phyloP scores from a whole-genome alignment of 2,113 vertebrate genomes.

The Callaeas wilsoni region DNA sequence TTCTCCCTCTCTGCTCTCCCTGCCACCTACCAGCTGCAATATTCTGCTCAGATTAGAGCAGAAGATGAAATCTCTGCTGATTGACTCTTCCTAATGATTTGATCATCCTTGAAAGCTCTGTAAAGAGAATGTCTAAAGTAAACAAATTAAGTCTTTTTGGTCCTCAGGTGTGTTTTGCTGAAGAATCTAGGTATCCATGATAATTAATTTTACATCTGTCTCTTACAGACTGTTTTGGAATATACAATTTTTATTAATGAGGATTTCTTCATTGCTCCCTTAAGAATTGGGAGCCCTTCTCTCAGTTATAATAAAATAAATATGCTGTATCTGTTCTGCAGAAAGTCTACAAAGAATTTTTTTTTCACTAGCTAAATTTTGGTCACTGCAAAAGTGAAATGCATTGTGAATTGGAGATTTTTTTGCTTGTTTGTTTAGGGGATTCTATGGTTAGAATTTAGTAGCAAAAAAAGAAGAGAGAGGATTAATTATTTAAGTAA shows the following conservation, averaged over 20 bases:
- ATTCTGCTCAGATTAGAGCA: background rate
- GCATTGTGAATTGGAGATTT: accelerated
- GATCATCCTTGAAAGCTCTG: background rate
- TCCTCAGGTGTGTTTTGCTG: background rate
- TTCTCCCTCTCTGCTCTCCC: background rate
- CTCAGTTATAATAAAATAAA: background rate
- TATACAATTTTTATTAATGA: background rate
- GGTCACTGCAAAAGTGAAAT: background rate
- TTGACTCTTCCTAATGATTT: background rate
- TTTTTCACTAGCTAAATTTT: background rate
- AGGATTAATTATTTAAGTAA: background rate
- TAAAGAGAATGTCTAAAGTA: background rate
- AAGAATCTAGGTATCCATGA: background rate
- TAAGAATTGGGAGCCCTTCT: background rate
- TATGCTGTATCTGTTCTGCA: background rate
- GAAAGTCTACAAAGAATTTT: background rate
- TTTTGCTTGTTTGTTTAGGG: background rate
- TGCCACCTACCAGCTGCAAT: background rate
- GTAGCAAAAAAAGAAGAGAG: background rate
- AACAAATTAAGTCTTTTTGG: background rate
- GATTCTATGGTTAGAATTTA: background rate
- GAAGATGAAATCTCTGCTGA: background rate
- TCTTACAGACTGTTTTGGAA: background rate
- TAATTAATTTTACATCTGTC: background rate
- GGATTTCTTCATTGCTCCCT: background rate